Conservation (phyloP, 23 tunicate species). For the Styela clava region DNA sequence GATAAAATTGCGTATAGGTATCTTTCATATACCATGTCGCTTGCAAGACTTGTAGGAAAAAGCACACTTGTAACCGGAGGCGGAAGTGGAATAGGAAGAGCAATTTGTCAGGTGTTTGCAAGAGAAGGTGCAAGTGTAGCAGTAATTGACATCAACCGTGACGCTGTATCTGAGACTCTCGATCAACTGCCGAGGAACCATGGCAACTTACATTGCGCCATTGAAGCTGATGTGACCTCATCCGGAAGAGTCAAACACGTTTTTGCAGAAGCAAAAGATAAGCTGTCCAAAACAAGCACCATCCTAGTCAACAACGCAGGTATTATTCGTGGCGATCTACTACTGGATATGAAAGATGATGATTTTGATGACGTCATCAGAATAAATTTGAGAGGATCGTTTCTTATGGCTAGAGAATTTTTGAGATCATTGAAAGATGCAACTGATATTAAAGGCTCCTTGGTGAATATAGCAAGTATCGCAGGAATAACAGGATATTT, state of each 20-base stretch:
- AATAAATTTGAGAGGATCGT: neutral
- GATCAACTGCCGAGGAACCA: neutral
- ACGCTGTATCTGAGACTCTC: neutral
- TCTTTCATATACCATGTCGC: too few species aligned
- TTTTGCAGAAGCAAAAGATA: neutral
- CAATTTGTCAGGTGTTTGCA: constrained; percentile 1
- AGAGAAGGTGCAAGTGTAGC: constrained; percentile 9
- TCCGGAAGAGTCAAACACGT: neutral
- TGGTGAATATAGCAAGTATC: constrained; percentile 1
- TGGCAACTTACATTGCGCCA: neutral
- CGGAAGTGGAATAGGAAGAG: neutral
- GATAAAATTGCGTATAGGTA: too few species aligned
- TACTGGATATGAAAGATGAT: neutral
- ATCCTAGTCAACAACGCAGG: constrained; percentile 9
- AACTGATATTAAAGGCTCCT: neutral
- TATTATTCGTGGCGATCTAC: neutral
- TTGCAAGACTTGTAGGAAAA: constrained; percentile 1
- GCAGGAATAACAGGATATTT: neutral
- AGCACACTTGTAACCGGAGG: neutral
- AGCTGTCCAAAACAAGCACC: neutral
- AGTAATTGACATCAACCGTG: neutral
- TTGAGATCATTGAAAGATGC: constrained; percentile 2
- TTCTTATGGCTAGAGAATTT: neutral
- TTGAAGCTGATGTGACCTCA: neutral
- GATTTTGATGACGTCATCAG: constrained; percentile 2